Conservation (phyloP, 1,140 invertebrate genomes). For the Stegodyphus mimosarum region DNA sequence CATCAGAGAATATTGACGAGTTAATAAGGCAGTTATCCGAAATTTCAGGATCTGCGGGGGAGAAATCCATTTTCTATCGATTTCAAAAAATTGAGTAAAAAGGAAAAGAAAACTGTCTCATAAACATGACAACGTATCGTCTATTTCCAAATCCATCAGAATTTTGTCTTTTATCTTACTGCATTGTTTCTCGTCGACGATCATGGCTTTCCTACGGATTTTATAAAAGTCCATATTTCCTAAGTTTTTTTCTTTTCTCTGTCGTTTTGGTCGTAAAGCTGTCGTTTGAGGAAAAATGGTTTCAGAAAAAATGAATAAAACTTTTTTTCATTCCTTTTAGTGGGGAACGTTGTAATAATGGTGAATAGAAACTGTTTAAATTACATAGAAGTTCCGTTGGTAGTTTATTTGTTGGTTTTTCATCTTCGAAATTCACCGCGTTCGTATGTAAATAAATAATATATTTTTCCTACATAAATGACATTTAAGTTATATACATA, state of each 20-base stretch:
- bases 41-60: background rate
- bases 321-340: background rate
- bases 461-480: too few relatives aligned
- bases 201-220: constrained; percentile 22
- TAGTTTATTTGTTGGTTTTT: too few relatives aligned
- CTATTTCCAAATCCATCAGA: constrained; percentile 42
- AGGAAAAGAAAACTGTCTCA: background rate
- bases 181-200: constrained; percentile 16
- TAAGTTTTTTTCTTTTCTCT: background rate
- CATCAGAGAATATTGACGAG: background rate
- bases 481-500: too few relatives aligned
- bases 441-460: too few relatives aligned
- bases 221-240: constrained; percentile 33
- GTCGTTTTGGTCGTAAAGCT: constrained; percentile 35
- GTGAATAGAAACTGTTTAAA: too few relatives aligned
- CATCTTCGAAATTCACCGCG: too few relatives aligned
- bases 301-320: constrained; percentile 10
- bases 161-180: constrained; percentile 9
- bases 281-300: constrained; percentile 22
- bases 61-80: background rate
- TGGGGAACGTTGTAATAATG: too few relatives aligned
- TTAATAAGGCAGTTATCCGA: background rate
- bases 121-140: constrained; percentile 30
- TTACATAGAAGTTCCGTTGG: too few relatives aligned
- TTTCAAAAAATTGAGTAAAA: background rate